phyloP scores from a whole-genome alignment of 2,888 invertebrate genomes.

The Chrysopilus asiliformis region DNA sequence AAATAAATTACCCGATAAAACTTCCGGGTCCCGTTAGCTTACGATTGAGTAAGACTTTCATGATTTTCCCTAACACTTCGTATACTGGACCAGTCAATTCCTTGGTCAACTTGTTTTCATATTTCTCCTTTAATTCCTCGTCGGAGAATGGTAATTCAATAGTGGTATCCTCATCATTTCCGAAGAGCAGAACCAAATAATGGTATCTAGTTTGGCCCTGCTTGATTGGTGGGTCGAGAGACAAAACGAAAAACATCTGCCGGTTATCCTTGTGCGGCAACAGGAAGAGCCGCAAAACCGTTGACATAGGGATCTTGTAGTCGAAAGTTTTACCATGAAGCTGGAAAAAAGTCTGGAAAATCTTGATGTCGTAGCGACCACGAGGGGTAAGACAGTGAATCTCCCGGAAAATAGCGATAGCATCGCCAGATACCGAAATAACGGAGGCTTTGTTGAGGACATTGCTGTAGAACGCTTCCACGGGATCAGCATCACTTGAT shows the following conservation, averaged over 20 bases:
- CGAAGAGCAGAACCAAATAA: slow-evolving; percentile 86
- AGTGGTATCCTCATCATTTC: slow-evolving; percentile 85
- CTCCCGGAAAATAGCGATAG: slow-evolving; percentile 92
- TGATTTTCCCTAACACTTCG: slow-evolving; percentile 90
- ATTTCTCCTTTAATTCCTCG: slow-evolving; percentile 84
- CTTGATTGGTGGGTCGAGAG: slow-evolving; percentile 96
- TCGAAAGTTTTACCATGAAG: slow-evolving; percentile 98
- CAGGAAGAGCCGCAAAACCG: slow-evolving; percentile 85
- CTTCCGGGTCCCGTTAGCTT: slow-evolving; percentile 86
- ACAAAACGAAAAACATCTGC: slow-evolving; percentile 96
- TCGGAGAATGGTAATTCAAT: slow-evolving; percentile 85
- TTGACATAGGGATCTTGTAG: slow-evolving; percentile 97
- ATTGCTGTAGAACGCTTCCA: slow-evolving; percentile 93
- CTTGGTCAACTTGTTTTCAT: slow-evolving; percentile 80
- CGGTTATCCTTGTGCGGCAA: slow-evolving; percentile 95
- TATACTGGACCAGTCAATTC: slow-evolving; percentile 86
- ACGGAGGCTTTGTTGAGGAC: slow-evolving; percentile 97
- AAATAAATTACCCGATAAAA: slow-evolving; percentile 63
- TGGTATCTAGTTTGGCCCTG: slow-evolving; percentile 99
- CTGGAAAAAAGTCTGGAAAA: slow-evolving; percentile 80
- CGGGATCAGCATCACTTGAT: slow-evolving; percentile 76
- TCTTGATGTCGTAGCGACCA: slow-evolving; percentile 79
- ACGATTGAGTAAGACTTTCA: slow-evolving; percentile 89
- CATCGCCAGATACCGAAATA: slow-evolving; percentile 94
- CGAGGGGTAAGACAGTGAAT: slow-evolving; percentile 97